Base-by-base conservation (phyloP, 2,797 vertebrate species). In the Darevskia mixta region DNA sequence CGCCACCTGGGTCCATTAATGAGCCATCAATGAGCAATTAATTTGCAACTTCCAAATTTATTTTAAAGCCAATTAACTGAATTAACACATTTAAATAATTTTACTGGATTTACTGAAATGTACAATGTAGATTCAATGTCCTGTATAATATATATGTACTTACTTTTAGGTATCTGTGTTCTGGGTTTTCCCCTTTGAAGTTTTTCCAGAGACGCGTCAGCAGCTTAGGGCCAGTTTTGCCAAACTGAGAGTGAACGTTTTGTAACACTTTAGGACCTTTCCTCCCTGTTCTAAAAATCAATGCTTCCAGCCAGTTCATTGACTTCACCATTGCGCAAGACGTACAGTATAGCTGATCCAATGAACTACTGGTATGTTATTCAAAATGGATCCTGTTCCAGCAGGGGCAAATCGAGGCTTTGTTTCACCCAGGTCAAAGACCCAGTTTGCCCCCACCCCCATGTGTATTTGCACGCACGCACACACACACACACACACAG, bases 221-320 rank as follows among this genome's bases (percentile, higher is more conserved):
- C 89, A 94, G 82, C 90, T 82, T 85, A 90, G 5, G 61, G 85
- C 1, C 6, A 18, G 45, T 88, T 87, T 18, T 49, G 83, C 67
- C 71, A 93, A 91, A 86, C 2, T 88, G 27, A 67, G 32, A 86
- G 29, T 9, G 27, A 32, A 75, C 41, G 55, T 86, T 95, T 89
- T 3, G 18, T 78, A 87, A 90, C 79, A 43, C 91, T 69, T 90
- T 76, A 86, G 64, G 91, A 95, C 95, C 85, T 95, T 96, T 90
- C 92, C 84, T 92, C 87, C 58, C 8, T 77, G 5, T 93, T 92
- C 93, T 90, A 95, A 95, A 96, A 94, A 93, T 93, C 95, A 96
- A 95, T 93, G 95, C 88, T 64, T 0, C 0, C 9, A 80, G 71
- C 20, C 25, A 90, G 87, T 92, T 90, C 91, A 89, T 91, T 94